Percentiles rank a stretch among this genome's conserved stretches.
Evolutionary conservation across 2,888 invertebrate genomes (phyloP).

Genomic region (Fissipunctia ypsillon): DNA sequence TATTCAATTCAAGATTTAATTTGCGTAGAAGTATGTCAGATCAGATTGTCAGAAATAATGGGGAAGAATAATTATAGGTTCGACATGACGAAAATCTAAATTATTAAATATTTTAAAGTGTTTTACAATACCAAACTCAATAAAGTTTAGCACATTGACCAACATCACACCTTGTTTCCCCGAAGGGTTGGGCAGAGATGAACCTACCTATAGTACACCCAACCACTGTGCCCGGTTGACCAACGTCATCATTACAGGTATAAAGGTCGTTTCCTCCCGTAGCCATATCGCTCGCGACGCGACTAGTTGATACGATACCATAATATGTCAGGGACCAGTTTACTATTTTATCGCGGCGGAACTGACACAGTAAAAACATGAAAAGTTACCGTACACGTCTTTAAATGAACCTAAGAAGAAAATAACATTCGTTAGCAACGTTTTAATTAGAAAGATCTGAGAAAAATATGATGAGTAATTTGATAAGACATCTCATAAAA

Average conservation of each 20-base stretch:
- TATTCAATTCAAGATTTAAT: background rate
- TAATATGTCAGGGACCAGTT: constrained; percentile 16
- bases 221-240: no score
- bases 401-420: constrained; percentile 8
- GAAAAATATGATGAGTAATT: background rate
- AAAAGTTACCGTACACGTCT: background rate
- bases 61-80: background rate
- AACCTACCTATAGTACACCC: no score
- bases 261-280: constrained; percentile 12
- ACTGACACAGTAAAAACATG: constrained; percentile 4
- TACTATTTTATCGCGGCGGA: constrained; percentile 8
- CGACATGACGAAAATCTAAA: background rate
- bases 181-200: no score
- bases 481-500: constrained; percentile 4
- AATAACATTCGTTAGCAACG: background rate
- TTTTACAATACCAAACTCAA: background rate
- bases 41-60: no score
- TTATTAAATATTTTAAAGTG: background rate
- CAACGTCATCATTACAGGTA: constrained; percentile 15
- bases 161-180: no score
- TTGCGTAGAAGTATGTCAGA: background rate
- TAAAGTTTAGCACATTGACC: background rate
- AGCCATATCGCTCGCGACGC: constrained; percentile 1
- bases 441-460: background rate
- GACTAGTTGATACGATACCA: constrained; percentile 4